Percentiles rank a stretch among this genome's conserved stretches.
phyloP scores from a whole-genome alignment of 2,888 invertebrate genomes.

The Caenorhabditis sp. region DNA sequence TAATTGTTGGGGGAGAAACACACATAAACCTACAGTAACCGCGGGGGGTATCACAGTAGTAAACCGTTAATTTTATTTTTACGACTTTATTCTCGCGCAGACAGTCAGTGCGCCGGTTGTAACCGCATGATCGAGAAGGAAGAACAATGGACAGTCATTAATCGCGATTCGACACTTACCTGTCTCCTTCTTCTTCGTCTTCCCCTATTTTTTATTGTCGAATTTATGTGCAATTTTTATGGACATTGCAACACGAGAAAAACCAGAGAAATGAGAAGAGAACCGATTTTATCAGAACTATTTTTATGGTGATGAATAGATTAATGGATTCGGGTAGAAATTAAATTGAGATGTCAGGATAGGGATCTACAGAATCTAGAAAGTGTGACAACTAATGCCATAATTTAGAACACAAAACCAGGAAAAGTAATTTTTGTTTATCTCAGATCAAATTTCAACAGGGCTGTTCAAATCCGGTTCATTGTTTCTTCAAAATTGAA shows the following conservation, averaged over 20 bases:
- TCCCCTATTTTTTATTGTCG: background rate
- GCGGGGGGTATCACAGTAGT: background rate
- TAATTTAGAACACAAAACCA: too few species aligned
- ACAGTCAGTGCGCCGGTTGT: background rate
- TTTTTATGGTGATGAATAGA: constrained; percentile 1
- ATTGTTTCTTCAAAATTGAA: too few species aligned
- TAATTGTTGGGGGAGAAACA: background rate
- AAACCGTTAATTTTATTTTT: constrained; percentile 7
- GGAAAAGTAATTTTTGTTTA: too few species aligned
- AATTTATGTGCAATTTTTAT: background rate
- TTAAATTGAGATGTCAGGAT: background rate
- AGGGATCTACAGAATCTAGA: too few species aligned
- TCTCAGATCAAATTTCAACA: too few species aligned
- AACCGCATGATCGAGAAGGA: background rate
- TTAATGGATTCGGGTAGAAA: background rate
- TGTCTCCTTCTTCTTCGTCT: background rate
- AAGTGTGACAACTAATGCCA: too few species aligned
- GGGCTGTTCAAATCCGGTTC: too few species aligned
- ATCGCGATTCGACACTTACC: background rate
- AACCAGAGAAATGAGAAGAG: background rate
- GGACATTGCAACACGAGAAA: background rate
- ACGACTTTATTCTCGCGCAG: constrained; percentile 3
- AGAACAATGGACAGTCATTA: background rate
- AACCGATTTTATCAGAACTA: background rate
- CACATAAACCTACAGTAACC: background rate